Percentiles rank a stretch among this genome's conserved stretches.
Evolutionary conservation across 2,113 vertebrate genomes (phyloP).

Genomic region (Rhineura floridana): DNA sequence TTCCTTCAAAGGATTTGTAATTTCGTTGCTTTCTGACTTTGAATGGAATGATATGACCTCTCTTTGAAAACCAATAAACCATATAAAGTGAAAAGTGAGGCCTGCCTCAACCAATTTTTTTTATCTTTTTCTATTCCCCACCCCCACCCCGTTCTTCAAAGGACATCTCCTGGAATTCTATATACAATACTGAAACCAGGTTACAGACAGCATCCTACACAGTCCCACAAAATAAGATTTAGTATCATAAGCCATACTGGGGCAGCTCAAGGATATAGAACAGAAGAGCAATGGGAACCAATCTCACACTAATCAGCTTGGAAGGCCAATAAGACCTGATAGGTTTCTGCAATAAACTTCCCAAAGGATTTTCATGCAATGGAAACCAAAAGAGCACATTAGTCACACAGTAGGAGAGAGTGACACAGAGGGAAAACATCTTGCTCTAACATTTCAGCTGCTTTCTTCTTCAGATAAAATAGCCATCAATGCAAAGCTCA

Average conservation of each 20-base stretch:
- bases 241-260: rapidly evolving
- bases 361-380: constrained; percentile 55
- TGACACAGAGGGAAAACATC: constrained; percentile 24
- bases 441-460: constrained; percentile 35
- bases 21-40: constrained; percentile 31
- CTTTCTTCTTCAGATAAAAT: constrained; percentile 58
- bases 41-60: constrained; percentile 33
- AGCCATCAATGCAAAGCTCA: constrained; percentile 45
- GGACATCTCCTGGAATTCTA: constrained; percentile 20
- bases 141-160: constrained; percentile 23
- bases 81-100: constrained; percentile 49
- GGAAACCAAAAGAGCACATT: constrained; percentile 63
- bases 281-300: constrained; percentile 46
- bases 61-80: constrained; percentile 46
- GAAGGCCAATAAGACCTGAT: constrained; percentile 54
- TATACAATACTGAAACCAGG: constrained; percentile 8
- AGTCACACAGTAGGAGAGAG: constrained; percentile 43
- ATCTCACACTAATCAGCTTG: constrained; percentile 42
- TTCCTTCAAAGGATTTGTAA: constrained; percentile 28
- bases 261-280: constrained; percentile 37
- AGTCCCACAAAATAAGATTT: constrained; percentile 34
- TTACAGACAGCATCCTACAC: neutral
- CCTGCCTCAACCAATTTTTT: constrained; percentile 5
- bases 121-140: too few species aligned
- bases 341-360: constrained; percentile 57